These are phyloP conservation scores for Lacerta viridis DNA, from an alignment of 2,797 vertebrate genomes.

Conservation along the genomic window DNA sequence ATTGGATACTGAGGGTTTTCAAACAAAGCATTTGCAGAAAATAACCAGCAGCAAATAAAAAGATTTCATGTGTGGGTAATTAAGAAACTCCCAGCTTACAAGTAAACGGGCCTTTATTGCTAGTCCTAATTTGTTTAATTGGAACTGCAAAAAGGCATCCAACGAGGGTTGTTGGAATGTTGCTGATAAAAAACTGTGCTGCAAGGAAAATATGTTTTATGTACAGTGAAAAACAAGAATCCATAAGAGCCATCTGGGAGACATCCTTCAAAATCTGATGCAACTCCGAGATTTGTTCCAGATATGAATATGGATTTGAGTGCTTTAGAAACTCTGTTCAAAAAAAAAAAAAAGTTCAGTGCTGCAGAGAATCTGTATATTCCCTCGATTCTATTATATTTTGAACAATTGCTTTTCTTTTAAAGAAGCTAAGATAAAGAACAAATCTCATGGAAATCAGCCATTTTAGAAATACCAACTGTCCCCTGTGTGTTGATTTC, in stretches of 20 bases:
- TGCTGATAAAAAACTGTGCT: conserved; percentile 72
- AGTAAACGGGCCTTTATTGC: conserved; percentile 71
- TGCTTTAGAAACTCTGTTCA: conserved; percentile 15
- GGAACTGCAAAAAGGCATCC: conserved; percentile 72
- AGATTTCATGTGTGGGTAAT: conserved; percentile 67
- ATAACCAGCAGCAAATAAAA: conserved; percentile 45
- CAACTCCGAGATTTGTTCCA: conserved; percentile 6
- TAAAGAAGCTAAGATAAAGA: neutral
- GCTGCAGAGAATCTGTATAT: neutral
- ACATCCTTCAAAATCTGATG: conserved; percentile 52
- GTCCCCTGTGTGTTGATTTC: neutral
- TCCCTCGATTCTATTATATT: neutral
- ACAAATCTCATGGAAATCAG: neutral
- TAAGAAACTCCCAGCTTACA: conserved; percentile 75
- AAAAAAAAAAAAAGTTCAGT: neutral
- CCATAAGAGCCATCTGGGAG: conserved; percentile 63
- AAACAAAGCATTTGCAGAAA: conserved; percentile 64
- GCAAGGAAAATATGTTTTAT: conserved; percentile 72
- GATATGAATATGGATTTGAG: conserved; percentile 32
- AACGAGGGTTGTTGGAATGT: conserved; percentile 68
- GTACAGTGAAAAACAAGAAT: conserved; percentile 65
- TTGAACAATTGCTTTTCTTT: conserved; percentile 20
- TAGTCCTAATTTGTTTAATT: conserved; percentile 76
- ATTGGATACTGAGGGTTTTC: conserved; percentile 63
- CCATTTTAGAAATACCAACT: neutral